Base-by-base conservation (phyloP, 2,113 vertebrate species). In the Plectropomus leopardus region DNA sequence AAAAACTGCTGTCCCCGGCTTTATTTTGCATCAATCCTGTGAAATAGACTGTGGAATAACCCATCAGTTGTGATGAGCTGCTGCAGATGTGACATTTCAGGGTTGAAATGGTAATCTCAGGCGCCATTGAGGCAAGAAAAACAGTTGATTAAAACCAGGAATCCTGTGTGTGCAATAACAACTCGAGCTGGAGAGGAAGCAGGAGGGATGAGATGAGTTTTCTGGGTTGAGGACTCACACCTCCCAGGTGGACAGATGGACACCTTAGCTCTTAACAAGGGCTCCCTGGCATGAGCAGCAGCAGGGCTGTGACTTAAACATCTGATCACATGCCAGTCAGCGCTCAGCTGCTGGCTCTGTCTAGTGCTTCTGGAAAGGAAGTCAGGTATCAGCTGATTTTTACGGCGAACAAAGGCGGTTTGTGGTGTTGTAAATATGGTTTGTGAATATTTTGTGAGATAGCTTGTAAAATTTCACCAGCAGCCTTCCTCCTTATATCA, bases 221-320 rank as follows among this genome's bases (percentile, higher is more conserved):
- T 80, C 53, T 26, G 53, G 72, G 65, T 63, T 69, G 68, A 65
- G 34, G 78, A 77, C 79, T 78, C 11, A 2, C 34, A 15, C 66
- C 67, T 74, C 84, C 32, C 71, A 36, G 80, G 85, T 78, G 78
- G 86, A 88, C 88, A 91, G 90, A 90, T 91, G 87, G 88, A 87
- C 80, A 54, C 76, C 82, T 88, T 69, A 84, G 83, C 69, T 82
- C 82, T 87, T 88, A 88, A 88, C 84, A 50, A 81, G 78, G 45
- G 54, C 79, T 78, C 50, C 21, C 58, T 77, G 81, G 72, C 71
- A 58, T 28, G 36, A 51, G 57, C 30, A 55, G 54, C 86, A 79
- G 88, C 86, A 78, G 76, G 82, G 54, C 40, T 19, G 60, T 54
- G 81, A 86, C 90, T 84, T 86, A 68, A 84, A 85, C 76, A 80